A percentile compares a stretch with the other conserved stretches of the same genome.
These are phyloP conservation scores for Melanocharis versteri DNA, from an alignment of 2,113 vertebrate genomes.

Conservation along the genomic window DNA sequence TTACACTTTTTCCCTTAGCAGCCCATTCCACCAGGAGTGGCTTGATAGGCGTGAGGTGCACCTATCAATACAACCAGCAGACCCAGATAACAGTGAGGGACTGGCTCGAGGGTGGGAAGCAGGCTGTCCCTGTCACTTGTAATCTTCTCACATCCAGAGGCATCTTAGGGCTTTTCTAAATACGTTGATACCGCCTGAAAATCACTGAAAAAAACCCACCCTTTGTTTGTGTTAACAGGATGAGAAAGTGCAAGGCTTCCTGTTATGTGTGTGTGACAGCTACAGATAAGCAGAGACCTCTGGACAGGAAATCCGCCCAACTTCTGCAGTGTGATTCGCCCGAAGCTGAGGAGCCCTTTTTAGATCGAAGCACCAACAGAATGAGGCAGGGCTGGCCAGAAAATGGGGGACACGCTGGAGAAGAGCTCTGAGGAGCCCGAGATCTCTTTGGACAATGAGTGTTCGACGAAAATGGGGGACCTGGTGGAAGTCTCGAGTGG, in stretches of 20 bases:
- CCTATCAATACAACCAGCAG: neutral
- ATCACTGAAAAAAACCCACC: slow-evolving; percentile 37
- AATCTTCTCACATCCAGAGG: slow-evolving; percentile 49
- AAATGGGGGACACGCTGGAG: slow-evolving; percentile 85
- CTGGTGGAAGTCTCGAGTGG: slow-evolving; percentile 69
- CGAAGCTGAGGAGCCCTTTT: slow-evolving; percentile 58
- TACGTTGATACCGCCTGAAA: slow-evolving; percentile 40
- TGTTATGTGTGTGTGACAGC: slow-evolving; percentile 83
- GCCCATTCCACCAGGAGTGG: neutral
- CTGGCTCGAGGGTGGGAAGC: neutral
- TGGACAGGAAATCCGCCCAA: slow-evolving; percentile 82
- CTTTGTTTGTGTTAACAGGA: slow-evolving; percentile 78
- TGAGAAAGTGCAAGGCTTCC: slow-evolving; percentile 84
- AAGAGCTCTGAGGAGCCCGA: slow-evolving; percentile 78
- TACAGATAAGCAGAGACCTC: slow-evolving; percentile 78
- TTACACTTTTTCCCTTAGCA: neutral
- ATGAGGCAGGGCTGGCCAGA: slow-evolving; percentile 56
- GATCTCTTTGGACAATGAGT: slow-evolving; percentile 51
- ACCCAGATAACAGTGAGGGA: neutral
- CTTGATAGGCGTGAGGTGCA: neutral
- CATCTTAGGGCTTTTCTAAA: slow-evolving; percentile 52
- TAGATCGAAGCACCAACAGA: slow-evolving; percentile 59
- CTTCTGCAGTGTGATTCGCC: slow-evolving; percentile 73
- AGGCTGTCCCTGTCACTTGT: slow-evolving; percentile 4
- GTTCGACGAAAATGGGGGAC: slow-evolving; percentile 56